Conservation (phyloP, 2,888 invertebrate species). For the Scaptomyza cyrtandrae region DNA sequence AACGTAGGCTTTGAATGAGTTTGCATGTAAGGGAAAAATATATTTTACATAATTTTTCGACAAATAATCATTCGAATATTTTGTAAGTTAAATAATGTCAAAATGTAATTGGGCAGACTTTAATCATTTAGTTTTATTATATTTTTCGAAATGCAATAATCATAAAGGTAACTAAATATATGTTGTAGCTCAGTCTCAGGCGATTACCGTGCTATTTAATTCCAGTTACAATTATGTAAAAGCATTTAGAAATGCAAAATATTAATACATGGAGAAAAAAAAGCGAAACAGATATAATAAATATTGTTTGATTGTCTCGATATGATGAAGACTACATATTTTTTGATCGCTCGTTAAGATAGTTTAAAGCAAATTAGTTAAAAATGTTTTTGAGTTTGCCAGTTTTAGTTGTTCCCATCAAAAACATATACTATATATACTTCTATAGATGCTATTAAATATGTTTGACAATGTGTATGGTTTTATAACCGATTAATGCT, state of each 20-base stretch:
- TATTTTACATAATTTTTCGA: no score
- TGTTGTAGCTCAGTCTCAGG: slow-evolving; percentile 85
- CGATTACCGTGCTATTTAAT: slow-evolving; percentile 80
- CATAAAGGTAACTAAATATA: slow-evolving; percentile 83
- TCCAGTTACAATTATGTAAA: slow-evolving; percentile 51
- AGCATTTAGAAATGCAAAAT: slow-evolving; percentile 40
- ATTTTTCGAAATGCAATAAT: slow-evolving; percentile 67
- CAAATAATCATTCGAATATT: no score
- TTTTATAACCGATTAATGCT: no score
- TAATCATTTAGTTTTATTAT: not conserved
- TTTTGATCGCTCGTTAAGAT: not conserved
- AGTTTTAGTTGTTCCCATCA: not conserved
- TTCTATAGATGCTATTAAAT: no score
- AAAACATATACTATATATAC: no score
- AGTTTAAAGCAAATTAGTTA: slow-evolving; percentile 20
- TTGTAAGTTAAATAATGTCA: no score
- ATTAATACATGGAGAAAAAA: slow-evolving; percentile 16
- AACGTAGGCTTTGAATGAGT: no score
- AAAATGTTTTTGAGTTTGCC: slow-evolving; percentile 29
- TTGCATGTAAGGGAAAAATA: not conserved
- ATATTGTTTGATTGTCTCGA: not conserved
- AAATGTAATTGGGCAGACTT: no score
- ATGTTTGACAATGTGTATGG: no score
- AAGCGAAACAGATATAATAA: slow-evolving; percentile 5
- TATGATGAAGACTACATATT: not conserved